These are phyloP conservation scores for Zosterops hypoxanthus DNA, from an alignment of 2,113 vertebrate species.

Conservation along the genomic window DNA sequence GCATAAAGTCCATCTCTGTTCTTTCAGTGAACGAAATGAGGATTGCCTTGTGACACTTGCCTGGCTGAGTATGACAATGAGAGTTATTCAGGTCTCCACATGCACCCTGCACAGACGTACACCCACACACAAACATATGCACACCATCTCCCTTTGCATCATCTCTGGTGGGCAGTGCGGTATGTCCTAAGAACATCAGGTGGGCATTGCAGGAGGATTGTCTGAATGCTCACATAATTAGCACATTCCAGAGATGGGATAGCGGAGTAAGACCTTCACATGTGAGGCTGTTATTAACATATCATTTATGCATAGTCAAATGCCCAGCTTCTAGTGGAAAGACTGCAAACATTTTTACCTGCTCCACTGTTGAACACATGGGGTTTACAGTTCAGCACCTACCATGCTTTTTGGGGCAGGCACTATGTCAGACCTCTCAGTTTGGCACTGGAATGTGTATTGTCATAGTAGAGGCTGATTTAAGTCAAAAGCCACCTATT, in stretches of 20 bases:
- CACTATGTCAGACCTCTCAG: rapidly evolving
- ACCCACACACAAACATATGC: no score
- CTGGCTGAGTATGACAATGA: not conserved
- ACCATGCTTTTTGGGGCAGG: not conserved
- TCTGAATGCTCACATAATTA: not conserved
- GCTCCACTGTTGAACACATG: not conserved
- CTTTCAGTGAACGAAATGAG: not conserved
- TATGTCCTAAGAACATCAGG: not conserved
- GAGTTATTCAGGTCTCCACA: not conserved
- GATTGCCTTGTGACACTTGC: not conserved
- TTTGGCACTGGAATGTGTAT: not conserved
- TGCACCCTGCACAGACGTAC: no score
- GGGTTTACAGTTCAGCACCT: not conserved
- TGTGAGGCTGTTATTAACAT: not conserved
- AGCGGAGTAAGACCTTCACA: not conserved
- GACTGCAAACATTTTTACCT: not conserved
- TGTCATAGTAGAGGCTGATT: not conserved
- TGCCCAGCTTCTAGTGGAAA: not conserved
- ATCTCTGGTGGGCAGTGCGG: not conserved
- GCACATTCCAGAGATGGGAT: not conserved
- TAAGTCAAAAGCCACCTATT: not conserved
- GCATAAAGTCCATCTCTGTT: not conserved
- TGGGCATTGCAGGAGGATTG: not conserved
- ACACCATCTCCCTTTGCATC: not conserved
- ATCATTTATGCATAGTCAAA: not conserved